phyloP scores from a whole-genome alignment of 37 sponge, comb jelly and placozoan genomes.

The Beroe ovata region DNA sequence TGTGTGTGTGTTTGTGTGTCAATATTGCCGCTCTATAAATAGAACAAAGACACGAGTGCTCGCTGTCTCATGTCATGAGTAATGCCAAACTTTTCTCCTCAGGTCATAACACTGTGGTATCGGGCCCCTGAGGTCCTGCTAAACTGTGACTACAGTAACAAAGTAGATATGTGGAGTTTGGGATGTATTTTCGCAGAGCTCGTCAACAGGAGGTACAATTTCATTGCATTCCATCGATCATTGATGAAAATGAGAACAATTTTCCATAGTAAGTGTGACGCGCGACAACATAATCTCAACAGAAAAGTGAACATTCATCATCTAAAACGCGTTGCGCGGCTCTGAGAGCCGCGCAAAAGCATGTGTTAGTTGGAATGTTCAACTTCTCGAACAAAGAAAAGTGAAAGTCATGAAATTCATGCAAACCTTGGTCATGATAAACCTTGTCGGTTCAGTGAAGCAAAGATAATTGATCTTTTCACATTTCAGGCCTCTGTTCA shows the following conservation, averaged over 20 bases:
- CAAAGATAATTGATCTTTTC: conserved; percentile 16
- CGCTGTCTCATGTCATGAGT: too few species aligned
- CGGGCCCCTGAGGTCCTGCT: conserved; percentile 62
- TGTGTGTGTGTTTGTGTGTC: too few species aligned
- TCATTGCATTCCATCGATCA: too few species aligned
- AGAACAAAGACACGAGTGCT: too few species aligned
- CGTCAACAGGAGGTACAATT: conserved; percentile 34
- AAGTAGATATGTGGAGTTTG: conserved; percentile 65
- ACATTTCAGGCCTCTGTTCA: conserved; percentile 60
- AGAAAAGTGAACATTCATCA: neutral
- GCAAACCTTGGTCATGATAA: neutral
- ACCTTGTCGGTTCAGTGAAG: neutral
- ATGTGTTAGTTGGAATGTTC: conserved; percentile 17
- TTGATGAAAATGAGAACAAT: too few species aligned
- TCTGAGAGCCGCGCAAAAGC: neutral
- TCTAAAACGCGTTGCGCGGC: conserved; percentile 11
- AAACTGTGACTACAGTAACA: conserved; percentile 59
- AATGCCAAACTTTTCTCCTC: neutral
- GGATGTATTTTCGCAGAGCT: conserved; percentile 62
- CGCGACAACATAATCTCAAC: neutral
- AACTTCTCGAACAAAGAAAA: too few species aligned
- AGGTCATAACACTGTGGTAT: conserved; percentile 64
- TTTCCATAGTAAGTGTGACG: neutral
- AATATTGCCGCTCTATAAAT: too few species aligned
- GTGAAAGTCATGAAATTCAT: too few species aligned